Percentiles rank a stretch among this genome's conserved stretches.
Conservation (phyloP, 2,113 vertebrate species). For the Aptenodytes patagonicus region DNA sequence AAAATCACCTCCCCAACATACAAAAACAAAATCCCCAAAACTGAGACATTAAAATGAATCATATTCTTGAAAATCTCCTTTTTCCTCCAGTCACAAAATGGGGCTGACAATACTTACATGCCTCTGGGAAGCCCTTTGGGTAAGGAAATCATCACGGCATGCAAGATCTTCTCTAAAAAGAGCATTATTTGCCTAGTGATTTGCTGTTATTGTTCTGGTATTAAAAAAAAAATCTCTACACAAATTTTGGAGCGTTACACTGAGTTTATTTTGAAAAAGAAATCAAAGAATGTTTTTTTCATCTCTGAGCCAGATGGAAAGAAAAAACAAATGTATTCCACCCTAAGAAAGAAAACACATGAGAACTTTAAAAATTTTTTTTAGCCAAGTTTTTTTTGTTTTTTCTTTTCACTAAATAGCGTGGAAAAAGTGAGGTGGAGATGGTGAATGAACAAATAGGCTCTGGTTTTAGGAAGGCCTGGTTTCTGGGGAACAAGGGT, state of each 20-base stretch:
- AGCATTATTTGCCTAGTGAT: background rate
- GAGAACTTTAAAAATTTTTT: background rate
- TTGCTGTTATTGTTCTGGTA: slow-evolving; percentile 7
- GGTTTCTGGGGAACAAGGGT: background rate
- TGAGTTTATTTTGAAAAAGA: slow-evolving; percentile 55
- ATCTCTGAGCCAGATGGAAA: slow-evolving; percentile 32
- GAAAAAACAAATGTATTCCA: background rate
- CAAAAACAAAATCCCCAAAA: background rate
- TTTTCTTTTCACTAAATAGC: background rate
- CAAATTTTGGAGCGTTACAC: background rate
- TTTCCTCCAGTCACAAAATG: background rate
- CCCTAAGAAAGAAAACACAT: slow-evolving; percentile 33
- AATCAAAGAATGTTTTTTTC: slow-evolving; percentile 41
- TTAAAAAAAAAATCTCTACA: background rate
- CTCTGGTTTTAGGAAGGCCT: background rate
- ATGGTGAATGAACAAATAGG: background rate
- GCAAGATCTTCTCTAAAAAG: background rate
- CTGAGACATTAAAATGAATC: background rate
- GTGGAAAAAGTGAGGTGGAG: background rate
- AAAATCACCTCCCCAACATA: background rate
- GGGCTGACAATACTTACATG: background rate
- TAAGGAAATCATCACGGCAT: background rate
- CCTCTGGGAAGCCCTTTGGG: background rate
- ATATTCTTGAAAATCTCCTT: slow-evolving; percentile 4
- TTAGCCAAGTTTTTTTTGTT: background rate